Conservation (phyloP, 2,113 vertebrate genomes). For the Archilochus colubris region DNA sequence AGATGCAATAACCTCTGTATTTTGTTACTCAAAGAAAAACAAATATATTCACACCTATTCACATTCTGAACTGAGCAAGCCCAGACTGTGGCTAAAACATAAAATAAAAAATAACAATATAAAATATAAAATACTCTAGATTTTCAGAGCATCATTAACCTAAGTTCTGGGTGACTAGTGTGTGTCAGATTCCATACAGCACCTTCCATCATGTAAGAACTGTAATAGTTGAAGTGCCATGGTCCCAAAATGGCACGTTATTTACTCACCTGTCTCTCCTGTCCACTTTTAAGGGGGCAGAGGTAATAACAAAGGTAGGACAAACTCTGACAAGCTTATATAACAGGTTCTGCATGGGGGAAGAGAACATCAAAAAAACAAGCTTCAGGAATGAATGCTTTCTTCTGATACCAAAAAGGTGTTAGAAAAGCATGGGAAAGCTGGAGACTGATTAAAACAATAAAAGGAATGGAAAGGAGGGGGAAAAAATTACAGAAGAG, state of each 20-base stretch:
- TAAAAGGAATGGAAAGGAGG: not conserved
- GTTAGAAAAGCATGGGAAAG: not conserved
- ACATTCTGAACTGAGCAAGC: not conserved
- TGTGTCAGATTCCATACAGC: not conserved
- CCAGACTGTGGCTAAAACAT: not conserved
- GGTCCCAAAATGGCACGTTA: not conserved
- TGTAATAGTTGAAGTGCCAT: fast-evolving
- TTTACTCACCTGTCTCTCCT: not conserved
- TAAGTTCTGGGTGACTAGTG: not conserved
- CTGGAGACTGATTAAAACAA: not conserved
- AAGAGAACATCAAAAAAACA: not conserved
- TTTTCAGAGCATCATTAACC: not conserved
- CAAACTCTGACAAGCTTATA: not conserved
- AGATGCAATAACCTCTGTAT: not conserved
- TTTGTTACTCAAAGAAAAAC: not conserved
- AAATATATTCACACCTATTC: not conserved
- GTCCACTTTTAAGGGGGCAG: not conserved
- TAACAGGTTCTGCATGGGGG: not conserved
- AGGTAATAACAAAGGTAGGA: not conserved
- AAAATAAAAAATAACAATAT: not conserved
- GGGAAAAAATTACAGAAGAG: not conserved
- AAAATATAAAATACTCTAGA: not conserved
- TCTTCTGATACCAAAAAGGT: not conserved
- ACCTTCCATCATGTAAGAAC: not conserved
- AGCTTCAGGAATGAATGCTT: not conserved